These are phyloP conservation scores for Portevinia maculata DNA, from an alignment of 2,888 invertebrate species.

Conservation along the genomic window DNA sequence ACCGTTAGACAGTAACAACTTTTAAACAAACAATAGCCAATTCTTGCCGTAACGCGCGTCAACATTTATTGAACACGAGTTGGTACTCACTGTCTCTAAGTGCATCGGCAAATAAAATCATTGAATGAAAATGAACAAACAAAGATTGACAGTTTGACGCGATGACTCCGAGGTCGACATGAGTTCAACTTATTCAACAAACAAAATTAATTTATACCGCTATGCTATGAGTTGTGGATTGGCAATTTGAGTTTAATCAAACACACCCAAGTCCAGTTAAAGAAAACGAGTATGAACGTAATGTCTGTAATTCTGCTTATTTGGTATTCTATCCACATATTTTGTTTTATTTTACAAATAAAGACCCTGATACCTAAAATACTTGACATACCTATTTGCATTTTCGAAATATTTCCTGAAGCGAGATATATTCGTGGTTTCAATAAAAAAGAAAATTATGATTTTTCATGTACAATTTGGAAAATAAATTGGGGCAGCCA, in stretches of 20 bases:
- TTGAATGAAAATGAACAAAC: conserved; percentile 21
- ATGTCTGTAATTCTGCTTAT: not conserved
- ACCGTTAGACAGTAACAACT: too few species aligned
- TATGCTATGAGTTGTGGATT: not conserved
- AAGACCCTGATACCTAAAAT: too few species aligned
- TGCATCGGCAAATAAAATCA: conserved; percentile 38
- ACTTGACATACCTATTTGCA: too few species aligned
- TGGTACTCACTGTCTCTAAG: conserved; percentile 8
- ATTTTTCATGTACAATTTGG: not conserved
- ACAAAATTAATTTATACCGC: not conserved
- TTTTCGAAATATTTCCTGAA: too few species aligned
- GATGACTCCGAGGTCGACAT: too few species aligned
- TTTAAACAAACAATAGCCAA: conserved; percentile 6
- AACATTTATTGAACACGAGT: not conserved
- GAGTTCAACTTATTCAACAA: not conserved
- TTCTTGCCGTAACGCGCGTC: not conserved
- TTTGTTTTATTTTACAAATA: too few species aligned
- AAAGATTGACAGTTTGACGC: not conserved
- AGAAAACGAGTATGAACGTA: not conserved
- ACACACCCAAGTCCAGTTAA: not conserved
- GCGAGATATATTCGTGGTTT: too few species aligned
- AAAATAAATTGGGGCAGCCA: not conserved
- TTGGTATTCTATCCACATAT: not conserved
- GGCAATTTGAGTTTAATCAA: not conserved
- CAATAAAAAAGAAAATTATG: too few species aligned